Evolutionary conservation across 1,140 invertebrate species (phyloP).

Genomic region (Ericerus pela): DNA sequence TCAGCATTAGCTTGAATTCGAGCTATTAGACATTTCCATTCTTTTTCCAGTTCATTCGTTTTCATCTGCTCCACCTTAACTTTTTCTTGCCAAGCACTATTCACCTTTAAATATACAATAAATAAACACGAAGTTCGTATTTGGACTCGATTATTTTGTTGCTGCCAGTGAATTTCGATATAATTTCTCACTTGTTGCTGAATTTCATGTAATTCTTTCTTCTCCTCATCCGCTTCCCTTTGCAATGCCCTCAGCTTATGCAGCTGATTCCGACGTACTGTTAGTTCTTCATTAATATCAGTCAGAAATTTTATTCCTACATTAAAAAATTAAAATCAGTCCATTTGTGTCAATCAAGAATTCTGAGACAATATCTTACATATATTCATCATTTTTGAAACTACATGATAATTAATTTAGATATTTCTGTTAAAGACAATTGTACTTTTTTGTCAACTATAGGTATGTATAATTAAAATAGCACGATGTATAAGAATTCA

Average conservation of each 20-base stretch:
- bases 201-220: neutral
- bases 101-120: neutral
- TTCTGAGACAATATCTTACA: too few species aligned
- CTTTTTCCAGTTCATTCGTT: neutral
- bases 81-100: slow-evolving; percentile 1
- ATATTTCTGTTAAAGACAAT: too few species aligned
- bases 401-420: too few species aligned
- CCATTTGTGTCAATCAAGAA: too few species aligned
- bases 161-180: neutral
- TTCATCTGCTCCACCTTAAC: neutral
- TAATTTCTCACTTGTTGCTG: neutral
- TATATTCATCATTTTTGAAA: too few species aligned
- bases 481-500: too few species aligned
- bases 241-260: neutral
- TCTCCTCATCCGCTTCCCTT: neutral
- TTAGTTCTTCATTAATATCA: neutral
- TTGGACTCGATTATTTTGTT: neutral
- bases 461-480: too few species aligned
- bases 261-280: neutral
- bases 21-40: neutral
- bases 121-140: neutral
- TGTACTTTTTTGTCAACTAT: too few species aligned
- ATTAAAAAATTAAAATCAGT: too few species aligned
- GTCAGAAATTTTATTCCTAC: neutral
- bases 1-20: slow-evolving; percentile 2